A percentile compares a stretch with the other conserved stretches of the same genome.
These are phyloP conservation scores for Zaprionus camerounensis DNA, from an alignment of 1,140 invertebrate species.

Conservation along the genomic window DNA sequence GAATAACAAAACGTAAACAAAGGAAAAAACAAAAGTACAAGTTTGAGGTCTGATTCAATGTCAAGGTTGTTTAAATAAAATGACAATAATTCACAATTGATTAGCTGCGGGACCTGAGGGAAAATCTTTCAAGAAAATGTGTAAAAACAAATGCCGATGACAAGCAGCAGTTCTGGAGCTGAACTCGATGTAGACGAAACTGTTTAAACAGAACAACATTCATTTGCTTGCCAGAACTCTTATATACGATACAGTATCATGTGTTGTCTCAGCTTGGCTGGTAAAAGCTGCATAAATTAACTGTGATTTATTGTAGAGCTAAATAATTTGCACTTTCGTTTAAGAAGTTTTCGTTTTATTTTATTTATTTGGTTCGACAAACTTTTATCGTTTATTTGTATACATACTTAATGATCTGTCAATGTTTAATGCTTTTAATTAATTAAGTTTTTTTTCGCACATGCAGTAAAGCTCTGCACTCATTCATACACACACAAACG, in stretches of 20 bases:
- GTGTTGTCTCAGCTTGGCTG: background rate
- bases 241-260: background rate
- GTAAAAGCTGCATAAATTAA: conserved; percentile 4
- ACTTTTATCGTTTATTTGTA: conserved; percentile 7
- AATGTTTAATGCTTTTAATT: conserved; percentile 31
- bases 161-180: conserved; percentile 12
- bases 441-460: background rate
- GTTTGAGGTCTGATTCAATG: conserved; percentile 3
- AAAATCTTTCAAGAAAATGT: background rate
- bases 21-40: background rate
- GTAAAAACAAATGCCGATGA: background rate
- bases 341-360: background rate
- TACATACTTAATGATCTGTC: conserved; percentile 27
- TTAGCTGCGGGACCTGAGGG: conserved; percentile 25
- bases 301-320: background rate
- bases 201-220: conserved; percentile 47
- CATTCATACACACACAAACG: background rate
- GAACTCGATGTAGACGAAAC: conserved; percentile 31
- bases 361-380: background rate
- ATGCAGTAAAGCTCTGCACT: background rate
- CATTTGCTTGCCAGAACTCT: conserved; percentile 29
- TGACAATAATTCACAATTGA: conserved; percentile 40
- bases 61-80: conserved; percentile 14
- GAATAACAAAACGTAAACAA: conserved; percentile 5
- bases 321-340: background rate